Evolutionary conservation across 1,140 invertebrate species (phyloP).

Genomic region (Cyclina sinensis): DNA sequence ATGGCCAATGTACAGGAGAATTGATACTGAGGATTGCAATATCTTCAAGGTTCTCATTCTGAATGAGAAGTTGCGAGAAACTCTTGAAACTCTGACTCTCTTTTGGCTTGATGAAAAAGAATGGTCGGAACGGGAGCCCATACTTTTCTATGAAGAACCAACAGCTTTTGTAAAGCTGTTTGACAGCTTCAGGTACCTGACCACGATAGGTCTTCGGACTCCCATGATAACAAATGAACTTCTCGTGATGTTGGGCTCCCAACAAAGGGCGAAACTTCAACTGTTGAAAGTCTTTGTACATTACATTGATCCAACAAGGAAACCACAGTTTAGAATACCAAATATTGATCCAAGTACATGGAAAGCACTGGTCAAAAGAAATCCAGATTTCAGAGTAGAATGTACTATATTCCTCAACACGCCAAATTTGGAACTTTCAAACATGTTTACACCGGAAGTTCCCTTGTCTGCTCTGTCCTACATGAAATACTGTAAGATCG

Average conservation of each 20-base stretch:
- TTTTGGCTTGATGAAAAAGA: conserved; percentile 70
- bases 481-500: conserved; percentile 71
- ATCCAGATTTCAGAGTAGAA: conserved; percentile 72
- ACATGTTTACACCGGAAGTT: conserved; percentile 72
- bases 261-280: conserved; percentile 59
- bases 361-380: conserved; percentile 54
- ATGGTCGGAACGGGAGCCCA: conserved; percentile 71
- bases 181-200: conserved; percentile 66
- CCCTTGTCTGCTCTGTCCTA: conserved; percentile 69
- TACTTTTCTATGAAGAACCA: conserved; percentile 50
- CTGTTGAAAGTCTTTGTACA: conserved; percentile 71
- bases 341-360: conserved; percentile 65
- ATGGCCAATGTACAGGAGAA: conserved; percentile 73
- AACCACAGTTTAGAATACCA: conserved; percentile 55
- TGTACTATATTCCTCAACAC: conserved; percentile 71
- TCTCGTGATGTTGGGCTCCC: conserved; percentile 62
- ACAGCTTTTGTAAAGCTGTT: conserved; percentile 50
- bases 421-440: conserved; percentile 69
- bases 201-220: conserved; percentile 70
- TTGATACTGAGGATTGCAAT: conserved; percentile 42
- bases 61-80: conserved; percentile 64
- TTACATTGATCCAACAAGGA: conserved; percentile 47
- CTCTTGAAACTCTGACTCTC: conserved; percentile 70
- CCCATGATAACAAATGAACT: conserved; percentile 74
- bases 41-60: conserved; percentile 65